These are phyloP conservation scores for Lophius americanus DNA, from an alignment of 2,797 vertebrate species.

Conservation along the genomic window DNA sequence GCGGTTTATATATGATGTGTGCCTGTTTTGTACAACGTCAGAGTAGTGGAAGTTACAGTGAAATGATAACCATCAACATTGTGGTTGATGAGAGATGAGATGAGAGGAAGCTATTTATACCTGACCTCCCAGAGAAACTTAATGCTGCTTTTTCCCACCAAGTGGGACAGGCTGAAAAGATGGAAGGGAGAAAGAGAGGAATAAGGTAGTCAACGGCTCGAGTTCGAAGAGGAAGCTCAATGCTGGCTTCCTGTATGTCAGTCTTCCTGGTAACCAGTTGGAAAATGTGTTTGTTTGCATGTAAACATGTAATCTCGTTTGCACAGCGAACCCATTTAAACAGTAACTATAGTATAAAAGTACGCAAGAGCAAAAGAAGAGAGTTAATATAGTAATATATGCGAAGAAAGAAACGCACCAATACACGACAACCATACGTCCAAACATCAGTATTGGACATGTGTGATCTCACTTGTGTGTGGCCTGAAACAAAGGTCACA, in stretches of 20 bases:
- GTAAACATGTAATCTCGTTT: constrained; percentile 59
- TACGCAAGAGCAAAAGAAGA: constrained; percentile 37
- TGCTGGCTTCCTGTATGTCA: constrained; percentile 51
- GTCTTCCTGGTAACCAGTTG: constrained; percentile 39
- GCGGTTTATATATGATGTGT: constrained; percentile 21
- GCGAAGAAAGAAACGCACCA: background rate
- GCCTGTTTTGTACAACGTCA: constrained; percentile 50
- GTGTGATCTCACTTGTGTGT: constrained; percentile 58
- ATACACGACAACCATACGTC: constrained; percentile 4
- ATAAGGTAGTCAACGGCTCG: constrained; percentile 32
- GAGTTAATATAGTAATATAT: background rate
- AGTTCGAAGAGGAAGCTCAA: constrained; percentile 54
- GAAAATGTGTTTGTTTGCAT: constrained; percentile 31
- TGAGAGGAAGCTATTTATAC: constrained; percentile 73
- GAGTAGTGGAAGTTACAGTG: constrained; percentile 52
- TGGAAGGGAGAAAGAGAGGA: constrained; percentile 13
- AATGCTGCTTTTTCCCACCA: constrained; percentile 71
- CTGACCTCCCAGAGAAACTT: constrained; percentile 60
- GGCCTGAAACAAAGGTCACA: constrained; percentile 59
- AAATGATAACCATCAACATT: constrained; percentile 63
- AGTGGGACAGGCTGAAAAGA: constrained; percentile 45
- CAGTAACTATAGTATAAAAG: constrained; percentile 35
- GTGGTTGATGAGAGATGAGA: constrained; percentile 60
- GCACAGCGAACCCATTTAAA: constrained; percentile 15
- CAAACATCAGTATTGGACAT: constrained; percentile 4